Evolutionary conservation across 1,140 invertebrate genomes (phyloP).

Genomic region (Atta colombica): DNA sequence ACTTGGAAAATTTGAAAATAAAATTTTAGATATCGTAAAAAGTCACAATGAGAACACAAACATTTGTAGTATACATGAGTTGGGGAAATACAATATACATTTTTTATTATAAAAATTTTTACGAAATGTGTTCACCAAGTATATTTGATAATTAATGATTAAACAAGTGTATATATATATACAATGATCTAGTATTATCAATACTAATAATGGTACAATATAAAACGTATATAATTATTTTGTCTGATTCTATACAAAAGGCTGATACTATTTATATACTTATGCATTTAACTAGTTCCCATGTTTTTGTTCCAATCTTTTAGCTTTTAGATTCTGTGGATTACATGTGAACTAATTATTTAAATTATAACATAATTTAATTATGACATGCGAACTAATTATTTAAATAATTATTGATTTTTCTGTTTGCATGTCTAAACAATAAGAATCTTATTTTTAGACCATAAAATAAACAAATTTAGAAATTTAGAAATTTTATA

Average conservation of each 20-base stretch:
- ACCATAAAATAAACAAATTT: no score
- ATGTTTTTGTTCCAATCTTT: slow-evolving; percentile 17
- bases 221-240: slow-evolving; percentile 43
- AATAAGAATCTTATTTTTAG: no score
- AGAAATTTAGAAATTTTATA: background rate
- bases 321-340: background rate
- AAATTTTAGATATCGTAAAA: background rate
- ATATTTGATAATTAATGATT: slow-evolving; percentile 42
- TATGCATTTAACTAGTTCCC: background rate
- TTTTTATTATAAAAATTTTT: slow-evolving; percentile 36
- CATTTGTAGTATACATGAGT: background rate
- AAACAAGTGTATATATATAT: slow-evolving; percentile 8
- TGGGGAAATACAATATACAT: slow-evolving; percentile 19
- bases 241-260: slow-evolving; percentile 32
- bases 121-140: slow-evolving; percentile 1
- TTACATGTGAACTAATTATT: background rate
- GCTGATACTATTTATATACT: slow-evolving; percentile 3
- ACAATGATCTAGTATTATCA: slow-evolving; percentile 21
- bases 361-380: background rate
- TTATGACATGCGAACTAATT: background rate
- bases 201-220: slow-evolving; percentile 32
- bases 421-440: background rate
- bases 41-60: background rate
- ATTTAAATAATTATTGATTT: no score
- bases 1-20: background rate